Conservation (phyloP, 2,888 invertebrate genomes). For the Oligia strigilis region DNA sequence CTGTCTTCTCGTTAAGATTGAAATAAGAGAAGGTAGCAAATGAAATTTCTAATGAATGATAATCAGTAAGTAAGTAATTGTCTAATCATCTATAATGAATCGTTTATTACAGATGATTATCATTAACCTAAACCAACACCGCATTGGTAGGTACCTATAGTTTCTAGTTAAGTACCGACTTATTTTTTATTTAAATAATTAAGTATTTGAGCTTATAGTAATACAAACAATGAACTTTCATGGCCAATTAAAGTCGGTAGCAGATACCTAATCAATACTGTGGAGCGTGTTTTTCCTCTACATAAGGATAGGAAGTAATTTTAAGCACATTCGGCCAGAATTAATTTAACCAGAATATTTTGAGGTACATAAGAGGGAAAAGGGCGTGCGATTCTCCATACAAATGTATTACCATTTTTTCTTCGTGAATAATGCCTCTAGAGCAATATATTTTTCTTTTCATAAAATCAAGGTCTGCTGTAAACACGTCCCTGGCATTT, state of each 20-base stretch:
- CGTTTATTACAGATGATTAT: slow-evolving; percentile 11
- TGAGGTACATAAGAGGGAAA: too few species aligned
- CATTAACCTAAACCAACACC: slow-evolving; percentile 3
- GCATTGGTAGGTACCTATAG: background rate
- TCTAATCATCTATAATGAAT: too few species aligned
- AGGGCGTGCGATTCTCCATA: too few species aligned
- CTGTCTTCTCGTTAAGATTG: slow-evolving; percentile 10
- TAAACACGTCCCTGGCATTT: too few species aligned
- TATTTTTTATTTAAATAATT: slow-evolving; percentile 14
- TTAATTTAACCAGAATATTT: slow-evolving; percentile 1
- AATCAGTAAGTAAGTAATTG: too few species aligned
- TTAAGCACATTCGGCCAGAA: background rate
- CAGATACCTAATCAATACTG: background rate
- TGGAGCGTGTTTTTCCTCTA: too few species aligned
- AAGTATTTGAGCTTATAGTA: slow-evolving; percentile 15
- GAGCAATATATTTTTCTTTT: too few species aligned
- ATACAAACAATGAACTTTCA: slow-evolving; percentile 13
- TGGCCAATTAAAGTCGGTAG: slow-evolving; percentile 12
- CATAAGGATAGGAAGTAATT: background rate
- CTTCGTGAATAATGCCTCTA: too few species aligned
- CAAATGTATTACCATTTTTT: too few species aligned
- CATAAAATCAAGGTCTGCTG: too few species aligned
- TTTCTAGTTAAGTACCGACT: background rate
- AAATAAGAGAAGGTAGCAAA: slow-evolving; percentile 8
- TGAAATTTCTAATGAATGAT: background rate